Conservation (phyloP, 2,113 vertebrate species). For the Gnathonemus longibarbis region DNA sequence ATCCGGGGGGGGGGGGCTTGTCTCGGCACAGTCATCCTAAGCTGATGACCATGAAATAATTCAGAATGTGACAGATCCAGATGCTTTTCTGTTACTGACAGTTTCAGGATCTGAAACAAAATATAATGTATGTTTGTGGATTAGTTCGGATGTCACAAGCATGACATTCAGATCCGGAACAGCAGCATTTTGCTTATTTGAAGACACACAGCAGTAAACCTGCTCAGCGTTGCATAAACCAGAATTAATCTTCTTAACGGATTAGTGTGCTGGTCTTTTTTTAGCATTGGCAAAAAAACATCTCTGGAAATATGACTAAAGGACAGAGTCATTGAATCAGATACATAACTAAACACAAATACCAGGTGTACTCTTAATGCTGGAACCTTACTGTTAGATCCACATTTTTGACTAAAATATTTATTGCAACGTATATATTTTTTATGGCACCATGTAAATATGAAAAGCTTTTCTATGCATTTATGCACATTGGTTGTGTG, state of each 20-base stretch:
- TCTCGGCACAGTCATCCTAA: neutral
- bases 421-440: neutral
- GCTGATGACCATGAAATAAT: constrained; percentile 20
- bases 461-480: neutral
- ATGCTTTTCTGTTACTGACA: constrained; percentile 29
- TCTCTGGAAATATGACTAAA: neutral
- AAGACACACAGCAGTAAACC: neutral
- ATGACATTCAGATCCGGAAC: neutral
- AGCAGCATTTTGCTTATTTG: neutral
- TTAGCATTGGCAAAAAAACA: neutral
- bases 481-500: neutral
- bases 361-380: neutral
- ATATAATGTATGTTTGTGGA: neutral
- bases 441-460: neutral
- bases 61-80: constrained; percentile 30
- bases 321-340: neutral
- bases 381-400: neutral
- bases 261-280: constrained; percentile 11
- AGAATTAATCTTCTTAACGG: constrained; percentile 27
- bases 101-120: neutral
- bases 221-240: neutral
- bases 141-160: neutral
- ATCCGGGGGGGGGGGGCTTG: neutral
- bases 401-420: neutral
- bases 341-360: neutral